These are phyloP conservation scores for silkworm (Bombyx mori) DNA, from an alignment of 1,140 invertebrate species.

Conservation along the genomic window ASM3026992v2 NC_085115.1:6876001-6876500, in stretches of 20 bases:
- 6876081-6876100: too few species aligned
- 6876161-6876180: constrained; percentile 14
- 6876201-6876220: constrained; percentile 25
- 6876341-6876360: constrained; percentile 30
- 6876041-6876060: too few species aligned
- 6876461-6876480: too few species aligned
- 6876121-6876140: too few species aligned
- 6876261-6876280: constrained; percentile 37
- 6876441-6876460: neutral
- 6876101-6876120: too few species aligned
- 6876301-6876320: constrained; percentile 34
- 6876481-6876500: too few species aligned
- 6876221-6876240: constrained; percentile 33
- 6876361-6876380: constrained; percentile 27
- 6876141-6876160: neutral
- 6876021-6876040: too few species aligned
- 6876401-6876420: constrained; percentile 19
- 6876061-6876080: too few species aligned
- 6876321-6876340: constrained; percentile 41
- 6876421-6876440: neutral
- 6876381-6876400: constrained; percentile 23
- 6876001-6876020: too few species aligned
- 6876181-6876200: constrained; percentile 9
- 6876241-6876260: constrained; percentile 36
- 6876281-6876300: constrained; percentile 37